Base-by-base conservation (phyloP, 2,888 invertebrate genomes). In the Phaedon cochleariae region DNA sequence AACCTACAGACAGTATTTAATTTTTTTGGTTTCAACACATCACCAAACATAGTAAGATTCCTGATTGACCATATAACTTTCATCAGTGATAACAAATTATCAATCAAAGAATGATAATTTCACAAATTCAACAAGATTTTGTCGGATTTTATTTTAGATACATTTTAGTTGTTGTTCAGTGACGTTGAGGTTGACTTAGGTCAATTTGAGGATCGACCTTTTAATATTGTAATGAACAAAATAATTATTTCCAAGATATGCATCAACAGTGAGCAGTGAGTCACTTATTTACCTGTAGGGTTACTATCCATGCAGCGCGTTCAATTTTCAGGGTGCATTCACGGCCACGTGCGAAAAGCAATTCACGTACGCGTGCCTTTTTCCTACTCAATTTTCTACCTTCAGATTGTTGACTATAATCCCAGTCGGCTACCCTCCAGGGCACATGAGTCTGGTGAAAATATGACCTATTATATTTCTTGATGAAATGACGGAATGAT, bases 371-470 rank as follows among this genome's bases (percentile, higher is more conserved):
- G 62, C 58, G 62, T 62, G 62, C 57, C 21, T 62, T 51, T 29
- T 37, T 37, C 51, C 57, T 62, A 52, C 1, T 41, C n/a, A n/a
- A 41, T 41, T 41, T 41, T 41, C 41, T 41, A 41, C 41, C 41
- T 41, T 41, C 41, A 12, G 15, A 15, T 15, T n/a, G 41, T 15
- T 41, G 41, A 41, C 41, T 41, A n/a, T n/a, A n/a, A n/a, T n/a
- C n/a, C n/a, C n/a, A n/a, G 12, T 3, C 41, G 15, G 4, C 41
- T 41, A 34, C 34, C 34, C 34, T 9, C 12, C 5, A 2, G 34
- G 34, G 34, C 34, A 34, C 12, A 34, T 34, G 15, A 41, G 59
- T 66, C 59, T 66, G 63, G 62, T 62, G 68, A 66, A 69, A 66
- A 55, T 59, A 57, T 62, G 34, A 64, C 64, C 48, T 59, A 48